Evolutionary conservation across 2,113 vertebrate genomes (phyloP).

Genomic region (Gorsachius goisagi): DNA sequence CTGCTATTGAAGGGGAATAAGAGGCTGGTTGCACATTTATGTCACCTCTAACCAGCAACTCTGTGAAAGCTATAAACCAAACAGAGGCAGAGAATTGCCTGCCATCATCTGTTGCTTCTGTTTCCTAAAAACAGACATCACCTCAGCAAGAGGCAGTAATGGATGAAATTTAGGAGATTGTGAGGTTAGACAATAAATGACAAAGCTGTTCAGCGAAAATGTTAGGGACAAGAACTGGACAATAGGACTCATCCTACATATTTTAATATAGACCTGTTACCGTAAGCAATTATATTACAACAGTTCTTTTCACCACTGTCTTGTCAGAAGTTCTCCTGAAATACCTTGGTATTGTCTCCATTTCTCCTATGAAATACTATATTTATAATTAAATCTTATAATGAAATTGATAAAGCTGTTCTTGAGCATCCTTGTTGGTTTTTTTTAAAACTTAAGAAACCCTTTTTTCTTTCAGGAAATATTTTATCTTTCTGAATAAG

Average conservation of each 20-base stretch:
- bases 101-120: neutral
- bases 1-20: neutral
- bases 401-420: neutral
- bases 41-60: neutral
- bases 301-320: neutral
- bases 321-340: neutral
- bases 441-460: neutral
- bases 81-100: neutral
- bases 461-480: rapidly evolving
- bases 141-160: neutral
- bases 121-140: neutral
- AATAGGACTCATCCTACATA: neutral
- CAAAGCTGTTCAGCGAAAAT: neutral
- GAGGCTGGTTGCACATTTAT: neutral
- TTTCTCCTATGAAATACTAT: neutral
- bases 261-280: neutral
- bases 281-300: neutral
- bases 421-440: neutral
- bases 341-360: neutral
- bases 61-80: neutral
- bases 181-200: neutral
- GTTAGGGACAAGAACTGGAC: neutral
- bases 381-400: neutral
- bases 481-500: neutral
- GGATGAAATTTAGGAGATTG: neutral